These are phyloP conservation scores for Oreocharis arfaki DNA, from an alignment of 2,113 vertebrate genomes.

Conservation along the genomic window DNA sequence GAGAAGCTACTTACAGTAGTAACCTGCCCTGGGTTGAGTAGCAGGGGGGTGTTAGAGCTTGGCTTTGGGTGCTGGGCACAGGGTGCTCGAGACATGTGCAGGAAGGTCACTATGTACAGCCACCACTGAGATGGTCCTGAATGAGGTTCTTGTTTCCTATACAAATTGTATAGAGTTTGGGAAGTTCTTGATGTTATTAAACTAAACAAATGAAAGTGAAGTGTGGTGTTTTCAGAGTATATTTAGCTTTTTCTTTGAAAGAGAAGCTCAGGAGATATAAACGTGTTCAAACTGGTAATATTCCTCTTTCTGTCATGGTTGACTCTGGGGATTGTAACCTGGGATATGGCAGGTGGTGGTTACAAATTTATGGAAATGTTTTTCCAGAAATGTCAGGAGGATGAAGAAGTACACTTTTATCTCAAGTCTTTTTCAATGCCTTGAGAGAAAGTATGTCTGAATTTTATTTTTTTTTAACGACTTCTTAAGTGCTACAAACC, in stretches of 20 bases:
- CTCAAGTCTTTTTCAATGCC: not conserved
- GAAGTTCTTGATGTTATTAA: not conserved
- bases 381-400: not conserved
- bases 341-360: not conserved
- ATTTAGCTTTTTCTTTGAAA: not conserved
- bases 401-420: not conserved
- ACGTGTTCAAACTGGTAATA: not conserved
- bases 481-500: not conserved
- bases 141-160: not conserved
- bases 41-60: not conserved
- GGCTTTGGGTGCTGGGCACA: not conserved
- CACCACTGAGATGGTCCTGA: not conserved
- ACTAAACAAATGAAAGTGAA: not conserved
- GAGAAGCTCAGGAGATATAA: not conserved
- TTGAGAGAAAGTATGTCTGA: not conserved
- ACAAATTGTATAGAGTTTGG: not conserved
- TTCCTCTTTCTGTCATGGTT: not conserved
- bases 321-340: not conserved
- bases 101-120: not conserved
- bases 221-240: not conserved
- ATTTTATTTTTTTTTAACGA: not conserved
- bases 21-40: not conserved
- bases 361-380: not conserved
- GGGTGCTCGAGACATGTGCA: rapidly evolving
- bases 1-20: not conserved